Base-by-base conservation (phyloP, 2,888 invertebrate genomes). In the Stomorhina lunata region DNA sequence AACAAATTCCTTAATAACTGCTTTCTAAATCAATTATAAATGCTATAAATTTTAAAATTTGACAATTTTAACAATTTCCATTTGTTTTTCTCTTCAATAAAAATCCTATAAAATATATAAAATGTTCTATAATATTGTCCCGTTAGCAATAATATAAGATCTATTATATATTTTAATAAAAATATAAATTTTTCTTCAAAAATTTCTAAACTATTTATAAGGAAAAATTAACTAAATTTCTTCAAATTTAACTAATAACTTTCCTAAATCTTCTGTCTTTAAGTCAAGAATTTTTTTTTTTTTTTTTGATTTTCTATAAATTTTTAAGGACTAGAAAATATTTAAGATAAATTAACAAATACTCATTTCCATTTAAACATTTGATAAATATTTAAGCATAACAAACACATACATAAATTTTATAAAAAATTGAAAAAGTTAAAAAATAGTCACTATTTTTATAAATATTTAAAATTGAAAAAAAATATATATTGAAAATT, bases 331-430 rank as follows among this genome's bases (percentile, higher is more conserved):
- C 37, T 59, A 37, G 12, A 50, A 43, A 34, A 15, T 59, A 15
- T 29, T 20, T 59, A 59, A 69, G 27, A 45, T 22, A 57, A 57
- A 57, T 6, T 40, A 27, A 69, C 22, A 53, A 53, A 80, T 63
- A 73, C 73, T 75, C 69, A 69, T 78, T 43, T 6, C 10, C 43
- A 69, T 69, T 69, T 40, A 73, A n/a, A 75, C 72, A 77, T 73
- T 68, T 55, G 12, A 22, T 68, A 81, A 81, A 68, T 81, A 81
- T 81, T 81, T 81, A 81, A 77, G 81, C 81, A 81, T 73, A n/a
- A 43, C 43, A 32, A 27, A 71, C 17, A 22, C 34, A 43, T 15
- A 50, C 32, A 63, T 34, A 73, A 55, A 48, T 63, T n/a, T 59
- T 37, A 75, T 43, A 43, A 53, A 63, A 43, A 27, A 10, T 20